phyloP scores from a whole-genome alignment of 2,113 vertebrate genomes.

The Sylvietta virens region DNA sequence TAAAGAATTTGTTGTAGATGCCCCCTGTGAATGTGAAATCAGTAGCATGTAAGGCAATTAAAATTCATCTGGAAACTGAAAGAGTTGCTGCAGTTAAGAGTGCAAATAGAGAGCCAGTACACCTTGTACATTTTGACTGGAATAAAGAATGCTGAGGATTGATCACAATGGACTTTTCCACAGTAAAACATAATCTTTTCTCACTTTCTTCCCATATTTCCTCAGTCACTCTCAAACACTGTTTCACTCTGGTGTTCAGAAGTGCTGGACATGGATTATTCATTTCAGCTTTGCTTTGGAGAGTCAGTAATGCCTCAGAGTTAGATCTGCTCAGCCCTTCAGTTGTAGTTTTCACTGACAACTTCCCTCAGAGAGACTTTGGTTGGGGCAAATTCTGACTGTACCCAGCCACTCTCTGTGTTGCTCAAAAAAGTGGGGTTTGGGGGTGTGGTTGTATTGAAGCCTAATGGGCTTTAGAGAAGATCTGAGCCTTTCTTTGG shows the following conservation, averaged over 20 bases:
- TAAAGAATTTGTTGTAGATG: neutral
- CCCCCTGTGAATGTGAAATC: neutral
- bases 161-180: neutral
- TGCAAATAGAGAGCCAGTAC: neutral
- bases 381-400: neutral
- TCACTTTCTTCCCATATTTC: neutral
- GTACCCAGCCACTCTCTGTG: no score
- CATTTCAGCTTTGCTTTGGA: neutral
- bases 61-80: neutral
- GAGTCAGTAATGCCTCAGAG: neutral
- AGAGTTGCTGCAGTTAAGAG: neutral
- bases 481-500: neutral
- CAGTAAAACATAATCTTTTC: accelerated
- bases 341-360: accelerated
- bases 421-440: neutral
- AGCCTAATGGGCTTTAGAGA: neutral
- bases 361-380: neutral
- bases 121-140: neutral
- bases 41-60: neutral
- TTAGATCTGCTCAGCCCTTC: neutral
- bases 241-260: neutral
- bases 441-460: neutral
- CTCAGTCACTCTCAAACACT: neutral
- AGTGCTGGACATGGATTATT: neutral
- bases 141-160: neutral